Percentiles rank a stretch among this genome's conserved stretches.
These are phyloP conservation scores for Pseudomyrmex dendroicus DNA, from an alignment of 1,140 invertebrate species.

Conservation along the genomic window DNA sequence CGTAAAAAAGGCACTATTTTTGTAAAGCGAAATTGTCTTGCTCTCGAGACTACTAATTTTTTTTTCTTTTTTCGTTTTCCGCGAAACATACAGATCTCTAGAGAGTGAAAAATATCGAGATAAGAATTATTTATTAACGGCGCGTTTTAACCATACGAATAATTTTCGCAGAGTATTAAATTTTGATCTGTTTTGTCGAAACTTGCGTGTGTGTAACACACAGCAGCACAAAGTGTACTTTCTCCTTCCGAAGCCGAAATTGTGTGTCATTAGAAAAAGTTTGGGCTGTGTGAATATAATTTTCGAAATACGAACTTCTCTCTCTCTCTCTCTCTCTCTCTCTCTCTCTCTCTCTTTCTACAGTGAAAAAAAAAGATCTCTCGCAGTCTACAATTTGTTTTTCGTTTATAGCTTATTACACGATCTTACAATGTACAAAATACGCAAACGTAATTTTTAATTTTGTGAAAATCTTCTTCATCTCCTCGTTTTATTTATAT, in stretches of 20 bases:
- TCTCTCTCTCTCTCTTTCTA: not conserved
- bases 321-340: not conserved
- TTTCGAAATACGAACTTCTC: slow-evolving; percentile 28
- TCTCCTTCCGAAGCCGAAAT: not conserved
- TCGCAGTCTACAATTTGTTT: slow-evolving; percentile 29
- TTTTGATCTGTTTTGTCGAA: slow-evolving; percentile 36
- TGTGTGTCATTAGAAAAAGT: slow-evolving; percentile 56
- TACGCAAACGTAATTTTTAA: slow-evolving; percentile 48
- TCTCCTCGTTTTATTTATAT: slow-evolving; percentile 47
- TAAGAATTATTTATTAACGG: not conserved
- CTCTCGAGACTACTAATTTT: slow-evolving; percentile 60
- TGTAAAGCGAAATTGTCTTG: slow-evolving; percentile 72
- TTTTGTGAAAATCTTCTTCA: slow-evolving; percentile 36
- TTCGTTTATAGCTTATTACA: slow-evolving; percentile 43
- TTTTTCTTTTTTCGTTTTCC: slow-evolving; percentile 15
- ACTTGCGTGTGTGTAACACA: not conserved
- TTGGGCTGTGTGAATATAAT: slow-evolving; percentile 53
- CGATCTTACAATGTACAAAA: slow-evolving; percentile 46
- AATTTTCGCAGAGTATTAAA: not conserved
- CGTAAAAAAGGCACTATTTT: slow-evolving; percentile 76
- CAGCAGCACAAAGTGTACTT: no score
- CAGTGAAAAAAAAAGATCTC: not conserved
- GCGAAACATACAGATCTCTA: slow-evolving; percentile 44
- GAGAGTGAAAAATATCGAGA: slow-evolving; percentile 30
- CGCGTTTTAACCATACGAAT: not conserved